Evolutionary conservation across 2,888 invertebrate species (phyloP).

Genomic region (Serrognathus titanus): DNA sequence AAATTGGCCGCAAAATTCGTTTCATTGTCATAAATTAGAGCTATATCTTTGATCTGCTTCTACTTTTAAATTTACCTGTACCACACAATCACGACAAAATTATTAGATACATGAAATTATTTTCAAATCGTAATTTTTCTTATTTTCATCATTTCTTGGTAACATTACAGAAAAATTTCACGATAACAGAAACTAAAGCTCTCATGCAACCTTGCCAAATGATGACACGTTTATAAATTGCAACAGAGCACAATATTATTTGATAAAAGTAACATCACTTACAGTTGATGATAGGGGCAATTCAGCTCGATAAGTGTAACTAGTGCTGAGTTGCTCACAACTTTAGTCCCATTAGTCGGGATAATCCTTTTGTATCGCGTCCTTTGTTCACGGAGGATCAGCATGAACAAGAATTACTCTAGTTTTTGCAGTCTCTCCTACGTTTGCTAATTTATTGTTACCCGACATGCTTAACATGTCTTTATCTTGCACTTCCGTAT

Average conservation of each 20-base stretch:
- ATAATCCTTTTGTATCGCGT: conserved; percentile 15
- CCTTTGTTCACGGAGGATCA: conserved; percentile 15
- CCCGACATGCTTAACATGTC: neutral
- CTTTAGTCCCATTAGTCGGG: conserved; percentile 10
- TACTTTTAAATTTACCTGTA: conserved; percentile 10
- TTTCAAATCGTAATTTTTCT: neutral
- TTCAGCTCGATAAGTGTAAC: conserved; percentile 4
- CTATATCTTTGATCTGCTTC: conserved; percentile 16
- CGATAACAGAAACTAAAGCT: neutral
- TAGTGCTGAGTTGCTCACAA: conserved; percentile 1
- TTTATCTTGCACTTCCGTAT: neutral
- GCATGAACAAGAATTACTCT: conserved; percentile 9
- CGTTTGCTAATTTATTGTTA: neutral
- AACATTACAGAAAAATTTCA: neutral
- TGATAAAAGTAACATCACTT: conserved; percentile 1
- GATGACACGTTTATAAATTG: too few relatives aligned
- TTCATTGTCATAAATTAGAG: conserved; percentile 21
- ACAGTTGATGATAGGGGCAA: conserved; percentile 15
- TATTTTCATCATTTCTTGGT: neutral
- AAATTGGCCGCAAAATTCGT: conserved; percentile 18
- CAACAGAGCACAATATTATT: too few relatives aligned
- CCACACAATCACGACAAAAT: conserved; percentile 10
- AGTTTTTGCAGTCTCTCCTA: neutral
- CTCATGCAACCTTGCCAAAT: too few relatives aligned
- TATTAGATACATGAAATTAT: neutral